Percentiles rank a stretch among this genome's conserved stretches.
Evolutionary conservation across 2,797 vertebrate genomes (phyloP).

Genomic region (Morelia viridis): DNA sequence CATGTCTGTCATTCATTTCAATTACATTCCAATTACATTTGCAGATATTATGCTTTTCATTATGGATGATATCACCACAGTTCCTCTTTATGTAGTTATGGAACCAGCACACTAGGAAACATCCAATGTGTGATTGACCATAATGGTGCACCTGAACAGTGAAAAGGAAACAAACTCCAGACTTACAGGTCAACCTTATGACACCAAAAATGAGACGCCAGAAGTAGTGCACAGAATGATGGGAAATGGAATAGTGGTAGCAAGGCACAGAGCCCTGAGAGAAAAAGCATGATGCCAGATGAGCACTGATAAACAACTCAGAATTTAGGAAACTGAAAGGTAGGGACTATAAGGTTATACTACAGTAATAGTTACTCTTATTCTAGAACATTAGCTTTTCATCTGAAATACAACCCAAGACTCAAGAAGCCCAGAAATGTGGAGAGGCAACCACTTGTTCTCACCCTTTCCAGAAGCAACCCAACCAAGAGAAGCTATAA

Average conservation of each 20-base stretch:
- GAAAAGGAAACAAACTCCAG: not conserved
- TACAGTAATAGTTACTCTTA: not conserved
- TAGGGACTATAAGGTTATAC: not conserved
- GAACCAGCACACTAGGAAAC: not conserved
- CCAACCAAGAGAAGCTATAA: not conserved
- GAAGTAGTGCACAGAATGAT: not conserved
- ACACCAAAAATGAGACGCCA: not conserved
- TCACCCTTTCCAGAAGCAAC: not conserved
- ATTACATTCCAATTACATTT: not conserved
- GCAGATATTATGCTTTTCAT: not conserved
- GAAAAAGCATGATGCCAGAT: not conserved
- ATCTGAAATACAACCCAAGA: not conserved
- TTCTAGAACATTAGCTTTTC: not conserved
- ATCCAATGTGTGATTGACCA: not conserved
- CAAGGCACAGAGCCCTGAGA: not conserved
- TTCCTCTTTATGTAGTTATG: not conserved
- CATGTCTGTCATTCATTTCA: not conserved
- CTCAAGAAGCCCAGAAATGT: not conserved
- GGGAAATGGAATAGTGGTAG: not conserved
- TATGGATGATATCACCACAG: not conserved
- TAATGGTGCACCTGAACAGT: not conserved
- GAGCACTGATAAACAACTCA: not conserved
- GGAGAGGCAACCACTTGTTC: no score
- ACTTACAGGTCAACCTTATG: not conserved
- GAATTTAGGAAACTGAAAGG: not conserved